Evolutionary conservation across 2,797 vertebrate genomes (phyloP), one percentile per base, ranked within the genome.

Genomic region (Otolemur crassicaudatus): DNA sequence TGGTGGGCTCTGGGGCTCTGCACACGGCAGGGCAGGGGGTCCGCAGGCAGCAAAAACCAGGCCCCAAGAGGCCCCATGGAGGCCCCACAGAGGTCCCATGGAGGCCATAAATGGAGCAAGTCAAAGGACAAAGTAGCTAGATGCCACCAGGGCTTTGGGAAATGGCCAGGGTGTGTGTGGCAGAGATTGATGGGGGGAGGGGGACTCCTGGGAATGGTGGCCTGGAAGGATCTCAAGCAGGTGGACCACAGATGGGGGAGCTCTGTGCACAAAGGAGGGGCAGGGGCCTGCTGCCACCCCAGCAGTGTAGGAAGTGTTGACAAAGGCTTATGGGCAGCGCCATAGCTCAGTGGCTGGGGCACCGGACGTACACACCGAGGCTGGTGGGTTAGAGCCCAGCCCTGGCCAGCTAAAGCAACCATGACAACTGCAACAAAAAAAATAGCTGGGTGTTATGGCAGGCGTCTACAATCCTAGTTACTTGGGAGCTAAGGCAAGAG

Each of bases 21-120:
- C 0, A 8, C 4, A 0, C 0, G 0, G 53, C 0, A 0, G 53
- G 14, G 27, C 12, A 4, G 29, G 63, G 14, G 6, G 5, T 4
- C 7, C 0, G 83, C 0, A 0, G 49, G 7, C 17, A 82, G 13
- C 7, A 4, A 0, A 23, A 49, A n/a, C 49, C 49, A 49, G 49
- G 40, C 27, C 31, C 49, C 49, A 10, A 10, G 46, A 29, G 82
- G 43, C 31, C 81, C 81, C 34, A 0, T 0, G 1, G 27, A 13
- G 23, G 58, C n/a, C 0, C 46, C 12, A 49, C 3, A 4, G 46
- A 13, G 23, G 58, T 27, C 0, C 46, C 46, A 49, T 49, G 46
- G 49, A 13, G 83, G 1, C 34, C n/a, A 27, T 6, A 10, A 23
- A 3, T 1, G 3, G 1, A 1, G 58, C 25, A 16, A 1, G 4